A percentile compares a stretch with the other conserved stretches of the same genome.
These are phyloP conservation scores for Oscheius sp. DNA, from an alignment of 2,888 invertebrate species.

Conservation along the genomic window DNA sequence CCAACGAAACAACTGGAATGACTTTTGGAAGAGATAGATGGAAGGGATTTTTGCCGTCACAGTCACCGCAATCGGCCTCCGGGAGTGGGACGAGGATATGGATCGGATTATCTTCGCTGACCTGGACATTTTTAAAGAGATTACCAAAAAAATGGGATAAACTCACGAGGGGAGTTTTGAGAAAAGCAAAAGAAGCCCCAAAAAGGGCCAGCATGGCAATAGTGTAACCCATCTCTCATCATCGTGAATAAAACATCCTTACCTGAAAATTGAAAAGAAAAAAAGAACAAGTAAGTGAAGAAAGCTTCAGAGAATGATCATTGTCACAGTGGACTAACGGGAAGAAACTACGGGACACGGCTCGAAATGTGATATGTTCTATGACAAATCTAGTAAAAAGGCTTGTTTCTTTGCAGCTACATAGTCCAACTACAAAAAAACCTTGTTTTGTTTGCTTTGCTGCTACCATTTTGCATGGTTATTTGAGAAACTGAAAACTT, in stretches of 20 bases:
- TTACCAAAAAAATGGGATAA: background rate
- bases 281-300: background rate
- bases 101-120: constrained; percentile 49
- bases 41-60: constrained; percentile 67
- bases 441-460: too few relatives aligned
- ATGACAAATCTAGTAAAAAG: background rate
- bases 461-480: too few relatives aligned
- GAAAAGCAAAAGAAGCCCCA: constrained; percentile 5
- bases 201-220: constrained; percentile 9
- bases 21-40: constrained; percentile 64
- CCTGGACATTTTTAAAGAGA: constrained; percentile 32
- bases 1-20: constrained; percentile 64
- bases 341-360: constrained; percentile 15
- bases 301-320: background rate
- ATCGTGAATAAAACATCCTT: constrained; percentile 16
- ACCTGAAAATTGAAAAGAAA: constrained; percentile 2
- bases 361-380: constrained; percentile 11
- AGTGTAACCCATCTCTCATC: constrained; percentile 13
- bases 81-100: constrained; percentile 68
- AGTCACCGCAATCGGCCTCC: constrained; percentile 35
- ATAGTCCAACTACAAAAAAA: too few relatives aligned
- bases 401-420: too few relatives aligned
- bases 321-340: background rate
- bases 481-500: too few relatives aligned
- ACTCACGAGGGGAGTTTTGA: background rate